Percentiles rank a stretch among this genome's conserved stretches.
phyloP scores from a whole-genome alignment of 2,797 vertebrate species.

The Cetoscarus ocellatus region DNA sequence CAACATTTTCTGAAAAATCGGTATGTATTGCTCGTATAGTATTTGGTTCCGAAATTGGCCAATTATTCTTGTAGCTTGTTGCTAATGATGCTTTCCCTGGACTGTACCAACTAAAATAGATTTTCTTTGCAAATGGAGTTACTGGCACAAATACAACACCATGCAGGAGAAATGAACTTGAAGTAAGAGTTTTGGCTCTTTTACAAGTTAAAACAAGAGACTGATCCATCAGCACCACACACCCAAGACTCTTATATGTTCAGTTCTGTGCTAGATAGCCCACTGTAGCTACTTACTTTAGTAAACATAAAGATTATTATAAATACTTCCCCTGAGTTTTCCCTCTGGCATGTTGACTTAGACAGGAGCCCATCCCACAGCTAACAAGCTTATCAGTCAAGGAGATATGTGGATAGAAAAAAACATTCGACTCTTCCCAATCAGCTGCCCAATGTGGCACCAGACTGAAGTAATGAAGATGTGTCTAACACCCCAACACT shows the following conservation, averaged over 20 bases:
- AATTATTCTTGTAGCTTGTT: no score
- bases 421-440: slow-evolving; percentile 50
- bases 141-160: slow-evolving; percentile 1
- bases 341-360: slow-evolving; percentile 29
- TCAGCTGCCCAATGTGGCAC: slow-evolving; percentile 39
- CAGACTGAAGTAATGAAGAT: slow-evolving; percentile 57
- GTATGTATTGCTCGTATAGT: no score
- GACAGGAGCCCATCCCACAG: slow-evolving; percentile 21
- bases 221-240: slow-evolving; percentile 6
- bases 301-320: slow-evolving; percentile 25
- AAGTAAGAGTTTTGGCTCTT: background rate
- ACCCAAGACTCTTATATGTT: slow-evolving; percentile 15
- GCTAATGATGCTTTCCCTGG: background rate
- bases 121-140: background rate
- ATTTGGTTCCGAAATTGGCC: no score
- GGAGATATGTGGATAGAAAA: slow-evolving; percentile 35
- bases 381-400: slow-evolving; percentile 66
- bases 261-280: slow-evolving; percentile 6
- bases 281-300: slow-evolving; percentile 9
- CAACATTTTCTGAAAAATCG: no score
- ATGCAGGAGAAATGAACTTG: slow-evolving; percentile 1
- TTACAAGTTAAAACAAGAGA: slow-evolving; percentile 19
- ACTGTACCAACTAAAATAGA: background rate
- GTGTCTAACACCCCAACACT: slow-evolving; percentile 41
- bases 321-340: slow-evolving; percentile 27